A percentile compares a stretch with the other conserved stretches of the same genome.
These are phyloP conservation scores for Drosophila azteca DNA, from an alignment of 1,140 invertebrate species.

Conservation along the genomic window DNA sequence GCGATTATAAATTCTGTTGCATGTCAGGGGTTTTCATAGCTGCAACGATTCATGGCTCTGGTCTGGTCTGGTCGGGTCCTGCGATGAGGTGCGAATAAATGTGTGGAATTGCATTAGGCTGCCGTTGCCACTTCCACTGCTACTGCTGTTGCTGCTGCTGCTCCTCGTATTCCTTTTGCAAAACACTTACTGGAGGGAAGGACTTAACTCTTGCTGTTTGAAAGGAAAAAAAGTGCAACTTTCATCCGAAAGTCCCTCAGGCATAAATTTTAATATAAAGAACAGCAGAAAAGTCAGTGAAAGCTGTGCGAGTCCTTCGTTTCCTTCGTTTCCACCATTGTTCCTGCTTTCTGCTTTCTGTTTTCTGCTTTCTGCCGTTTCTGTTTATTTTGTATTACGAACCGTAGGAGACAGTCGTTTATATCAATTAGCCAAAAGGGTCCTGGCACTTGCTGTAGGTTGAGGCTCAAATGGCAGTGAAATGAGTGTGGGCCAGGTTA, in stretches of 20 bases:
- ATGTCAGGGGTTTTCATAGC: slow-evolving; percentile 69
- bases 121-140: neutral
- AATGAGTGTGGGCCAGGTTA: slow-evolving; percentile 30
- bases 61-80: slow-evolving; percentile 7
- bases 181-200: slow-evolving; percentile 41
- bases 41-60: slow-evolving; percentile 38
- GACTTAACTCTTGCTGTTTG: neutral
- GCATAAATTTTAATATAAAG: slow-evolving; percentile 74
- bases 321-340: slow-evolving; percentile 2
- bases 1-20: slow-evolving; percentile 75
- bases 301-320: slow-evolving; percentile 40
- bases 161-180: slow-evolving; percentile 21
- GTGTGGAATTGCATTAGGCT: slow-evolving; percentile 60
- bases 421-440: slow-evolving; percentile 70
- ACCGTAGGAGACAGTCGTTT: slow-evolving; percentile 73
- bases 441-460: slow-evolving; percentile 45
- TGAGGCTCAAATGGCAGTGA: slow-evolving; percentile 16
- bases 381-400: slow-evolving; percentile 31
- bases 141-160: slow-evolving; percentile 13
- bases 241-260: slow-evolving; percentile 25
- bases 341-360: neutral
- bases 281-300: slow-evolving; percentile 44
- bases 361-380: neutral
- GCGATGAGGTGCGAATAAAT: slow-evolving; percentile 58
- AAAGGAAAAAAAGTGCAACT: slow-evolving; percentile 30